phyloP scores from a whole-genome alignment of 2,113 vertebrate genomes.

The Chloebia gouldiae region DNA sequence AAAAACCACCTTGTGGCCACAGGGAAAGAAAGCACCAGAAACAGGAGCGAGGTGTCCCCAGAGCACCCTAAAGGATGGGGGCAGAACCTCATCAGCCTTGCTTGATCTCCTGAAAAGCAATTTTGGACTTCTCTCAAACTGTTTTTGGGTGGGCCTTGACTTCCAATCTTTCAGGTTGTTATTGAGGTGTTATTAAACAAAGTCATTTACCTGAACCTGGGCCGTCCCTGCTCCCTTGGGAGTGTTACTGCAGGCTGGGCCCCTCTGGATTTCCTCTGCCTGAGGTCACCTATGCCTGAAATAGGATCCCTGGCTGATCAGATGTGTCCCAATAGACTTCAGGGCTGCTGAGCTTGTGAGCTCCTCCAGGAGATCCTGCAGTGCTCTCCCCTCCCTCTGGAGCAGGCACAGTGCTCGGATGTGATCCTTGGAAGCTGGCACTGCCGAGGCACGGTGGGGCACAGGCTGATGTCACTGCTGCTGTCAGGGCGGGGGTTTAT shows the following conservation, averaged over 20 bases:
- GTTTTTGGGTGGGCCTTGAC: background rate
- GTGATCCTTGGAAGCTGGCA: fast-evolving
- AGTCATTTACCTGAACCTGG: background rate
- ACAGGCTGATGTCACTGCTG: background rate
- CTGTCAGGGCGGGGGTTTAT: background rate
- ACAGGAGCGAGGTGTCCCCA: background rate
- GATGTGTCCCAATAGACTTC: background rate
- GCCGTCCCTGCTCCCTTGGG: background rate
- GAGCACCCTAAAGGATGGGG: background rate
- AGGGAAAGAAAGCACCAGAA: background rate
- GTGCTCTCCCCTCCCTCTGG: background rate
- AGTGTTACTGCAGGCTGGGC: background rate
- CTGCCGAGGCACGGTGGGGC: background rate
- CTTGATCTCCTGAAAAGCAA: background rate
- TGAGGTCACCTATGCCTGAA: background rate
- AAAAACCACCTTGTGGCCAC: fast-evolving
- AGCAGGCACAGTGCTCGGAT: fast-evolving
- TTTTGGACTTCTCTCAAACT: background rate
- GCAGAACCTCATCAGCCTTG: background rate
- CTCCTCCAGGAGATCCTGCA: background rate
- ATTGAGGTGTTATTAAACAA: background rate
- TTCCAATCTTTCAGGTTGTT: background rate
- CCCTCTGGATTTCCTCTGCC: background rate
- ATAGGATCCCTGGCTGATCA: background rate
- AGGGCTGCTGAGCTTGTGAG: background rate